These are phyloP conservation scores for Phoebastria nigripes DNA, from an alignment of 2,797 vertebrate species.

Conservation along the genomic window DNA sequence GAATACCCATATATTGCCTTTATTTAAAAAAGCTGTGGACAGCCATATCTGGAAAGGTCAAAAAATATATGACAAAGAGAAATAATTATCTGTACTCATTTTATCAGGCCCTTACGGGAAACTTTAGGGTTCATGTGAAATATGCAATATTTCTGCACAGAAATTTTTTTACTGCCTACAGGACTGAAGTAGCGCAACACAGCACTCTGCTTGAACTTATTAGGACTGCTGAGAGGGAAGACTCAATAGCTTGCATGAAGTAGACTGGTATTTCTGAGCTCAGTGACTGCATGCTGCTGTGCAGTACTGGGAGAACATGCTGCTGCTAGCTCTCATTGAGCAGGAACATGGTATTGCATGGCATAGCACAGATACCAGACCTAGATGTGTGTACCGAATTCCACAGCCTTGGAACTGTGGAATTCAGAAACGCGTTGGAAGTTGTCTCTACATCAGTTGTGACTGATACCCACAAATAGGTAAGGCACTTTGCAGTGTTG, in stretches of 20 bases:
- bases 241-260: background rate
- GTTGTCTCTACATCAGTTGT: background rate
- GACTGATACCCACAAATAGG: background rate
- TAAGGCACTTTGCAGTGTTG: background rate
- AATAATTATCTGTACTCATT: background rate
- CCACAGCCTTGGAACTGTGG: background rate
- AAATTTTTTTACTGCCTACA: background rate
- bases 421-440: background rate
- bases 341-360: background rate
- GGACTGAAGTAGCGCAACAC: background rate
- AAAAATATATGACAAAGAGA: background rate
- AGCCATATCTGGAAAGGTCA: background rate
- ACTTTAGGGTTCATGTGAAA: background rate
- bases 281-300: background rate
- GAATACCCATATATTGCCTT: background rate
- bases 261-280: background rate
- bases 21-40: background rate
- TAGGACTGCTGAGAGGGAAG: background rate
- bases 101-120: background rate
- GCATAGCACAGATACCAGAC: background rate
- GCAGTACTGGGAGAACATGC: background rate
- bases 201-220: background rate
- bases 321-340: background rate
- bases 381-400: accelerated
- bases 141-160: background rate